A percentile compares a stretch with the other conserved stretches of the same genome.
phyloP scores from a whole-genome alignment of 2,797 vertebrate genomes.

The Micromesistius poutassou region DNA sequence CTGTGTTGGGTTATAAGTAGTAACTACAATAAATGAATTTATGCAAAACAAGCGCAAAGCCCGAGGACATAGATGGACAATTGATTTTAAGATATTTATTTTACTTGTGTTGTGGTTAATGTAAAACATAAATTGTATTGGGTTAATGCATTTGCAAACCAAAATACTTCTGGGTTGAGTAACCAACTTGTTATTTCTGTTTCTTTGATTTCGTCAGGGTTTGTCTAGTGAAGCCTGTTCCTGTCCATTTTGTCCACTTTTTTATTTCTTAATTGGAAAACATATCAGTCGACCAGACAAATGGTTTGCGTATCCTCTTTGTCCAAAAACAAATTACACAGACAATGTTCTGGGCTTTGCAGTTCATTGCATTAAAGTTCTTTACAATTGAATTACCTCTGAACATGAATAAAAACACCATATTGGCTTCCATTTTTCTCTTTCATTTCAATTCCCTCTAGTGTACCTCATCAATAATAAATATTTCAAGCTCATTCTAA shows the following conservation, averaged over 20 bases:
- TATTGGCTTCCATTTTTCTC: neutral
- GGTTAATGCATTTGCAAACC: no score
- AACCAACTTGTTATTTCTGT: neutral
- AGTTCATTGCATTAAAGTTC: no score
- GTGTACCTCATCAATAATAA: slow-evolving; percentile 45
- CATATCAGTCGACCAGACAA: no score
- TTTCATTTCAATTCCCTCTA: neutral
- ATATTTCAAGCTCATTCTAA: slow-evolving; percentile 35
- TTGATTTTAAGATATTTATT: neutral
- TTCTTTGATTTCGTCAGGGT: neutral
- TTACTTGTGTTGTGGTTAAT: neutral
- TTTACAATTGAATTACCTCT: no score
- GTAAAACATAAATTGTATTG: neutral
- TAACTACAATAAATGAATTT: neutral
- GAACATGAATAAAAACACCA: no score
- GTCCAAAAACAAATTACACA: no score
- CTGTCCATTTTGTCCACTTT: neutral
- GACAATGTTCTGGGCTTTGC: no score
- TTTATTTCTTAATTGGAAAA: neutral
- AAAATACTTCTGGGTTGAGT: no score
- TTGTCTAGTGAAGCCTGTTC: neutral
- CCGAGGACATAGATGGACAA: neutral
- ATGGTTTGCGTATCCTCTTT: no score
- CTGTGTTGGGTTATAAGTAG: neutral
- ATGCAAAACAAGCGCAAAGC: neutral